Conservation (phyloP, 2,113 vertebrate genomes). For the Corynorhinus townsendii region DNA sequence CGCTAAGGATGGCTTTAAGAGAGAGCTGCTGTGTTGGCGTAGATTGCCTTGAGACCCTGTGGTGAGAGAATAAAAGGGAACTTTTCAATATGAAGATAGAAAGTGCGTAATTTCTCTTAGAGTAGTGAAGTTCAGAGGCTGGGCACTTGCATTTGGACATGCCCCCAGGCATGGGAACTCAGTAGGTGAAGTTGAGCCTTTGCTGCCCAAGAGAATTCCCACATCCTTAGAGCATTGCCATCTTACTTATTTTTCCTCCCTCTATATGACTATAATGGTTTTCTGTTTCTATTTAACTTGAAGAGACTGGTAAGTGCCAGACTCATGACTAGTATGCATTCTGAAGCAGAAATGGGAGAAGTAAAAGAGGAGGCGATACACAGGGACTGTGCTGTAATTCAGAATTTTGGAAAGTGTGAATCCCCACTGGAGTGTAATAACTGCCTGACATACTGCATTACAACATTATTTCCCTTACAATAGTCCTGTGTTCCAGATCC, state of each 20-base stretch:
- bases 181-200: not conserved
- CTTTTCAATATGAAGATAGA: conserved; percentile 14
- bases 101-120: not conserved
- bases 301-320: not conserved
- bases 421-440: not conserved
- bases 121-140: not conserved
- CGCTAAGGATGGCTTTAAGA: not conserved
- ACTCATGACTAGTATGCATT: not conserved
- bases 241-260: not conserved
- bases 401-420: not conserved
- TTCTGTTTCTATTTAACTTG: conserved; percentile 37
- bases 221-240: not conserved
- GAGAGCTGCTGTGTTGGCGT: not conserved
- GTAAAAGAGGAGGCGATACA: not conserved
- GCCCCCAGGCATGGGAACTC: not conserved
- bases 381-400: not conserved
- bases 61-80: not conserved
- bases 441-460: not conserved
- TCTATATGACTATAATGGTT: not conserved
- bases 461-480: not conserved
- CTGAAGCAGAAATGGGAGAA: not conserved
- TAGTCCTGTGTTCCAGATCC: not conserved
- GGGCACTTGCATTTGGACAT: fast-evolving
- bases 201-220: not conserved
- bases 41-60: not conserved